phyloP scores from a whole-genome alignment of 2,888 invertebrate genomes.

The Tipula helvola region DNA sequence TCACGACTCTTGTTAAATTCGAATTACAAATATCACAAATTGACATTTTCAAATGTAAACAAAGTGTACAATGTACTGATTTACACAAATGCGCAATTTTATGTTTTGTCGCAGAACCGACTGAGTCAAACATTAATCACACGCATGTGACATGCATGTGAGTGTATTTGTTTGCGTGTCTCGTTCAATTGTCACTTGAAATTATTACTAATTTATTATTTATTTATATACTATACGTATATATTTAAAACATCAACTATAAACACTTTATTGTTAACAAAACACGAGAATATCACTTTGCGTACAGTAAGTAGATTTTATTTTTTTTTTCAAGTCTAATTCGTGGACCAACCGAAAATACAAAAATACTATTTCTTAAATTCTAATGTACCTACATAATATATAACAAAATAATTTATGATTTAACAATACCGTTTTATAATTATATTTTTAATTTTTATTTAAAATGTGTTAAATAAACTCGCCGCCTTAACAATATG shows the following conservation, averaged over 20 bases:
- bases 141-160: not conserved
- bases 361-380: not conserved
- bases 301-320: not conserved
- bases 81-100: too few species aligned
- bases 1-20: not conserved
- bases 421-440: not conserved
- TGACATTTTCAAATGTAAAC: not conserved
- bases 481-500: not conserved
- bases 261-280: not conserved
- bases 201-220: not conserved
- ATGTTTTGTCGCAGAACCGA: too few species aligned
- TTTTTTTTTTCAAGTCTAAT: not conserved
- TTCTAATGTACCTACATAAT: not conserved
- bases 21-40: not conserved
- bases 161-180: not conserved
- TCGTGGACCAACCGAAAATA: not conserved
- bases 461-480: not conserved
- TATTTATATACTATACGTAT: not conserved
- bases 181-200: not conserved
- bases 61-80: too few species aligned
- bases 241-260: not conserved
- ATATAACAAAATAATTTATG: not conserved
- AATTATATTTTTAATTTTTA: not conserved
- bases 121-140: not conserved
- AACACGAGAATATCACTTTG: not conserved